These are phyloP conservation scores for Paradisaea rubra DNA, from an alignment of 2,113 vertebrate species.

Conservation along the genomic window DNA sequence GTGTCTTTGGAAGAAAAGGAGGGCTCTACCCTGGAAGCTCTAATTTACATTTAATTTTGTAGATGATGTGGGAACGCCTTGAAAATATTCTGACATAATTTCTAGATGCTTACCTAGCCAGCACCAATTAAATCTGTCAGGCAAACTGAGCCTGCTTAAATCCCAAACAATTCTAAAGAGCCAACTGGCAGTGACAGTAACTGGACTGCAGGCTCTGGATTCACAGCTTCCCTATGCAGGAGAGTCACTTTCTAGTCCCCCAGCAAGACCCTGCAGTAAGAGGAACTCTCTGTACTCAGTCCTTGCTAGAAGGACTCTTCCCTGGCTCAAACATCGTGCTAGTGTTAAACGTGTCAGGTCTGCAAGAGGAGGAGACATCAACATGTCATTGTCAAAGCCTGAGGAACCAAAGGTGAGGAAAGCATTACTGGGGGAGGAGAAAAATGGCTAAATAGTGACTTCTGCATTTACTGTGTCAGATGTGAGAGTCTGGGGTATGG, in stretches of 20 bases:
- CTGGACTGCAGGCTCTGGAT: not conserved
- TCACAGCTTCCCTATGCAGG: not conserved
- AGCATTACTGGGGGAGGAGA: not conserved
- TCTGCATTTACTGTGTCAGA: not conserved
- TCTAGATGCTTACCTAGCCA: not conserved
- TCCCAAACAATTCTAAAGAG: not conserved
- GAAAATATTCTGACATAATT: not conserved
- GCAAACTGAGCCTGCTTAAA: not conserved
- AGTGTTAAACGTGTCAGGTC: not conserved
- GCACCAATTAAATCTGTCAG: not conserved
- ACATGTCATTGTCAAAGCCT: not conserved
- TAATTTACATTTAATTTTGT: not conserved
- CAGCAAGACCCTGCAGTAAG: fast-evolving
- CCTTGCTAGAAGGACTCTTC: not conserved
- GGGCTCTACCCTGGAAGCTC: not conserved
- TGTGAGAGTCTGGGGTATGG: not conserved
- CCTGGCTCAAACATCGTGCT: not conserved
- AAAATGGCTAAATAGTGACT: not conserved
- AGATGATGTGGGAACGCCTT: not conserved
- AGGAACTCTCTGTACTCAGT: not conserved
- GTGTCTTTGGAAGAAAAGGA: not conserved
- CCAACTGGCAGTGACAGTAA: not conserved
- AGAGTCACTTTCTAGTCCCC: not conserved
- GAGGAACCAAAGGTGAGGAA: not conserved
- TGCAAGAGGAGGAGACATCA: not conserved